These are phyloP conservation scores for Brachystomella parvula DNA, from an alignment of 1,140 invertebrate genomes.

Conservation along the genomic window DNA sequence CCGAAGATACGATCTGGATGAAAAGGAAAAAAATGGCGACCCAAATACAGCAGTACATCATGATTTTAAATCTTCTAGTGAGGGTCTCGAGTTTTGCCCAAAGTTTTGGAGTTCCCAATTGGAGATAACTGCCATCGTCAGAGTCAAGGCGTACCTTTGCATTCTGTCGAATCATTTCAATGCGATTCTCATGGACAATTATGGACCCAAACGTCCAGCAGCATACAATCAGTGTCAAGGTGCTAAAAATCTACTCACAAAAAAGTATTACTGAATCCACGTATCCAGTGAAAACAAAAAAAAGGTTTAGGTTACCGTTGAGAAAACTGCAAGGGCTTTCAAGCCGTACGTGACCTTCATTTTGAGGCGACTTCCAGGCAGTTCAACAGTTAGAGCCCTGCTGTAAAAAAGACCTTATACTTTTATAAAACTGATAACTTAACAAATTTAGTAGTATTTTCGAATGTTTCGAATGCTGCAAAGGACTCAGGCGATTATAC, in stretches of 20 bases:
- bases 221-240: neutral
- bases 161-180: neutral
- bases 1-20: neutral
- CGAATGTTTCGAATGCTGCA: no score
- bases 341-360: neutral
- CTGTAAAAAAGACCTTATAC: no score
- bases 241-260: neutral
- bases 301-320: conserved; percentile 1
- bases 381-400: no score
- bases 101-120: neutral
- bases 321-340: conserved; percentile 11
- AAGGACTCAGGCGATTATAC: no score
- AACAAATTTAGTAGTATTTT: no score
- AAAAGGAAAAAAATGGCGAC: neutral
- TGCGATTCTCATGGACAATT: neutral
- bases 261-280: neutral
- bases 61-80: neutral
- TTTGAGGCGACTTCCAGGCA: no score
- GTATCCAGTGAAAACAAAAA: neutral
- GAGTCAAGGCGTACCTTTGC: no score
- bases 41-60: neutral
- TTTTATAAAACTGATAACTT: no score
- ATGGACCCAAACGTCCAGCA: conserved; percentile 13
- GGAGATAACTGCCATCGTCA: neutral
- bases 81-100: neutral